Base-by-base conservation (phyloP, 2,888 invertebrate genomes). In the Acrocera orbiculus region DNA sequence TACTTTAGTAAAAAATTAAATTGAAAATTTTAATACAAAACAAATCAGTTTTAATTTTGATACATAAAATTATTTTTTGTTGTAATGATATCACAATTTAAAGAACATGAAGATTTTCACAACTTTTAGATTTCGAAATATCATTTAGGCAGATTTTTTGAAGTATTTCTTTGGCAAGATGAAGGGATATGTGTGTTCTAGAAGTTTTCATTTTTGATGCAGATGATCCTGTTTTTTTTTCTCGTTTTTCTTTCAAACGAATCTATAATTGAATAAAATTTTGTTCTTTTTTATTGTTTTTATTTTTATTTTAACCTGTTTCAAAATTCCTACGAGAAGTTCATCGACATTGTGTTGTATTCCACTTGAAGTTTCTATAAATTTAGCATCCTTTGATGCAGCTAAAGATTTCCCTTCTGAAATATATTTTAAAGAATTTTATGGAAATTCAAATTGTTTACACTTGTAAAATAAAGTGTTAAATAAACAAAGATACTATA, bases 311-410 rank as follows among this genome's bases (percentile, higher is more conserved):
- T 4, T 29, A 39, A 58, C 61, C 65, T 92, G 90, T 54, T 87
- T 89, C 28, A 93, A 69, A 44, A 89, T 76, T 3, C 93, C 93
- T 2, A 92, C 90, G 26, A 95, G 70, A 15, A 95, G 70, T 54
- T 95, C 93, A 58, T 95, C 93, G 14, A 95, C 89, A 53, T 92
- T 90, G 64, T 93, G 90, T 57, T 93, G 89, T 48, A 95, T 82
- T 2, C 90, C 92, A 36, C 87, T 85, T 1, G 92, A 93, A 0
- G 92, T 87, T 61, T 95, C 93, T 44, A 92, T 90, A 63, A 87
- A 90, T 62, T 92, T 92, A 61, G 82, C 81, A 58, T 87, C 86
- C 53, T 81, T 72, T 10, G 81, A 77, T 24, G 80, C 79, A 2
- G 92, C 90, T 45, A 90, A 61, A n/a, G 77, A 69, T 63, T 87